These are phyloP conservation scores for Rhingia campestris DNA, from an alignment of 2,888 invertebrate genomes.

Conservation along the genomic window DNA sequence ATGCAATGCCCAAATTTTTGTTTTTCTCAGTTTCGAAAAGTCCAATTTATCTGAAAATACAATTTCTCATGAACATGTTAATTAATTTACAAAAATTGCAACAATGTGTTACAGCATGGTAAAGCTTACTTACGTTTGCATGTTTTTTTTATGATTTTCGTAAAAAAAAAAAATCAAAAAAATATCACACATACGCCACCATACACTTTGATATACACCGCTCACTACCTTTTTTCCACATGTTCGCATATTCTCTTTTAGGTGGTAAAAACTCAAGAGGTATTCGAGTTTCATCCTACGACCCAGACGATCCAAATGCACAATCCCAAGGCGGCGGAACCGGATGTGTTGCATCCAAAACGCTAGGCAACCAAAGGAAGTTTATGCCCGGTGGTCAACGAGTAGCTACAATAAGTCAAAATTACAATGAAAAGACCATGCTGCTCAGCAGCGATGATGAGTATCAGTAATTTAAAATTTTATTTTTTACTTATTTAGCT, in stretches of 20 bases:
- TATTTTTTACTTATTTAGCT: constrained; percentile 17
- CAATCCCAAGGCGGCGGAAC: constrained; percentile 77
- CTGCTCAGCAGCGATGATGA: constrained; percentile 97
- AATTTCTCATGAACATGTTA: too few relatives aligned
- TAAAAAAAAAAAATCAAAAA: background rate
- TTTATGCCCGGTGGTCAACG: constrained; percentile 87
- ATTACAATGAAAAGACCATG: constrained; percentile 98
- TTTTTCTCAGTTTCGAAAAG: too few relatives aligned
- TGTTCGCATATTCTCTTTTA: constrained; percentile 75
- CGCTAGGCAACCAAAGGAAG: constrained; percentile 83
- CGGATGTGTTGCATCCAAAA: constrained; percentile 83
- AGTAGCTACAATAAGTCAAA: constrained; percentile 91
- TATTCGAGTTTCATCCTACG: constrained; percentile 87
- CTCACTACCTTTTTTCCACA: constrained; percentile 55
- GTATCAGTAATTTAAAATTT: constrained; percentile 86
- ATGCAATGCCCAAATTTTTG: too few relatives aligned
- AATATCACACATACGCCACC: constrained; percentile 26
- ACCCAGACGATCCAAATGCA: constrained; percentile 86
- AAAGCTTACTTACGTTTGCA: constrained; percentile 1
- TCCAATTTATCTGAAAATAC: too few relatives aligned
- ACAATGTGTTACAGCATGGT: background rate
- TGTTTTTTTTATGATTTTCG: background rate
- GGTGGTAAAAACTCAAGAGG: constrained; percentile 87
- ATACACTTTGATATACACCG: constrained; percentile 25
- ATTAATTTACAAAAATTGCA: background rate